Base-by-base conservation (phyloP, 2,888 invertebrate genomes). In the Cryptocheilus praepositus region DNA sequence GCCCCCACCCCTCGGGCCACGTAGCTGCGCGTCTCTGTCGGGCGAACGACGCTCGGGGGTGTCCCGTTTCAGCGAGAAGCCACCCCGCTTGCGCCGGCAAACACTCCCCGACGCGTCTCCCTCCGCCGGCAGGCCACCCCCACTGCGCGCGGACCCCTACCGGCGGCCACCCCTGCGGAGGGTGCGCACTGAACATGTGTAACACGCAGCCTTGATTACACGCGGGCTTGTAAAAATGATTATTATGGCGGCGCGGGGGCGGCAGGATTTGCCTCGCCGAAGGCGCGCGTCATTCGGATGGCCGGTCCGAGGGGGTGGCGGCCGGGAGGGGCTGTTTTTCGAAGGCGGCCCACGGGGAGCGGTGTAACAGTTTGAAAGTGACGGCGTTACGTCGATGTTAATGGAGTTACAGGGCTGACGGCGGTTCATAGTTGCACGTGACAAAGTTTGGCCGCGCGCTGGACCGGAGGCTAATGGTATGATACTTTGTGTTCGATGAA, bases 191-290 rank as follows among this genome's bases (percentile, higher is more conserved):
- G 55, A 84, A 86, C 87, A 87, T 86, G 86, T 85, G 85, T 87
- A 86, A 83, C 84, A 81, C 81, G 83, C 82, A 83, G 84, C 81
- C 83, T 85, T 85, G 86, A 86, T 87, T 87, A 84, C 87, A 79
- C 83, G 83, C 81, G 83, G 82, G 81, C 78, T 85, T 86, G 85
- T 86, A 86, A 88, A 88, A 87, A 86, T 86, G 85, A 86, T 85
- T 85, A 85, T 85, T 83, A 82, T 81, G 75, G 80, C 74, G 73
- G 67, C 69, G 70, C 70, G 64, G n/a, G n/a, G n/a, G n/a, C n/a
- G n/a, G n/a, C n/a, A n/a, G n/a, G n/a, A n/a, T n/a, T n/a, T n/a
- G n/a, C n/a, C n/a, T n/a, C n/a, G n/a, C n/a, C n/a, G n/a, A n/a
- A n/a, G n/a, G n/a, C n/a, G n/a, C n/a, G n/a, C n/a, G n/a, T n/a